These are phyloP conservation scores for Diploptera punctata DNA, from an alignment of 2,888 invertebrate genomes.

Conservation along the genomic window DNA sequence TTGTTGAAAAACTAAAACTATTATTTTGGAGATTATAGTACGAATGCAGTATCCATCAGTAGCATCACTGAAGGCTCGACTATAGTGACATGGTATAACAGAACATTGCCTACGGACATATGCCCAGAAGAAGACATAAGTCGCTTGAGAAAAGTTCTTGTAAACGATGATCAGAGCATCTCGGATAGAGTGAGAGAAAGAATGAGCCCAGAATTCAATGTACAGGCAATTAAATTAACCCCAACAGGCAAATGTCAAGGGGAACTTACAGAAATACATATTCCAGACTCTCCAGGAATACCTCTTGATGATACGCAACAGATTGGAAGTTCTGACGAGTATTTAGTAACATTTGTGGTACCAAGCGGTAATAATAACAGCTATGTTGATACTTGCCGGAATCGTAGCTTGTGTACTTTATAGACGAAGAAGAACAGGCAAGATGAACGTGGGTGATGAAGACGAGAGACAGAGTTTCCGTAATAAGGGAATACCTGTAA, in stretches of 20 bases:
- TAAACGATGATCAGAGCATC: constrained; percentile 67
- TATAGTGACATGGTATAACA: constrained; percentile 70
- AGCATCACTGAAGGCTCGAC: constrained; percentile 61
- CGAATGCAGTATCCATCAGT: constrained; percentile 75
- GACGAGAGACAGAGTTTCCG: constrained; percentile 74
- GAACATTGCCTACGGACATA: constrained; percentile 71
- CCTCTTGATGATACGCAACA: constrained; percentile 53
- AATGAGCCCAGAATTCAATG: constrained; percentile 75
- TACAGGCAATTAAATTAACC: constrained; percentile 67
- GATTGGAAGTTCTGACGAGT: constrained; percentile 53
- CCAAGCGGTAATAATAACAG: constrained; percentile 87
- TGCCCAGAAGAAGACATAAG: constrained; percentile 83
- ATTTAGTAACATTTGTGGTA: constrained; percentile 78
- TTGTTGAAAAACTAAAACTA: constrained; percentile 79
- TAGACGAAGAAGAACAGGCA: constrained; percentile 77
- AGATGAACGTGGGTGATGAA: constrained; percentile 79
- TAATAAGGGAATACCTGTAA: constrained; percentile 82
- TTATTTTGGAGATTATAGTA: constrained; percentile 78
- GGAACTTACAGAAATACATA: constrained; percentile 55
- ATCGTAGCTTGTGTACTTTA: constrained; percentile 89
- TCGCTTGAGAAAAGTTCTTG: constrained; percentile 72
- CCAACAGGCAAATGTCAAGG: constrained; percentile 67
- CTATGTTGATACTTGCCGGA: constrained; percentile 86
- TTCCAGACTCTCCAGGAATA: constrained; percentile 49
- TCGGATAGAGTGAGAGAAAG: constrained; percentile 67